Evolutionary conservation across 1,140 invertebrate species (phyloP).

Genomic region (Hypothenemus hampei): DNA sequence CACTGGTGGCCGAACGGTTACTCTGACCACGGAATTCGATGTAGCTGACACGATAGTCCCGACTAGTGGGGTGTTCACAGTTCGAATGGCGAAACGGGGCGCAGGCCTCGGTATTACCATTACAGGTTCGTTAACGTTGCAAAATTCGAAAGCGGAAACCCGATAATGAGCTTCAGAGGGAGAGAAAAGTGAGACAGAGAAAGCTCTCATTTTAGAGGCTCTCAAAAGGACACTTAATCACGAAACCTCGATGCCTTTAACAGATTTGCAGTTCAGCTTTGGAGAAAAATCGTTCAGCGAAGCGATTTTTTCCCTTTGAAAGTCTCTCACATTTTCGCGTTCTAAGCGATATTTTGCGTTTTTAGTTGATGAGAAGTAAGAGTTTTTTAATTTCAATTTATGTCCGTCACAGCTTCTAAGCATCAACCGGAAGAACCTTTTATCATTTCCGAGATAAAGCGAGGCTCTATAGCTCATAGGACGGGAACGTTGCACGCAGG

Average conservation of each 20-base stretch:
- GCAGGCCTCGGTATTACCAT: constrained; percentile 82
- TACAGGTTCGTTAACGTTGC: no score
- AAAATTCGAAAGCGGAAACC: not conserved
- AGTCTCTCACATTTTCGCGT: not conserved
- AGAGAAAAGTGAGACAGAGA: not conserved
- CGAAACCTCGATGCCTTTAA: constrained; percentile 6
- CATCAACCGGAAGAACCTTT: constrained; percentile 57
- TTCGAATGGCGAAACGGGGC: constrained; percentile 77
- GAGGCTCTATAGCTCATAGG: constrained; percentile 85
- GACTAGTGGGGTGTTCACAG: constrained; percentile 82
- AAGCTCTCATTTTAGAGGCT: not conserved
- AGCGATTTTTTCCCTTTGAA: constrained; percentile 2
- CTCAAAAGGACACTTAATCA: constrained; percentile 11
- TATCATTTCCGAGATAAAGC: constrained; percentile 78
- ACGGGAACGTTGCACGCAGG: constrained; percentile 81
- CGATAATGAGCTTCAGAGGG: not conserved
- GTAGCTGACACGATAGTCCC: constrained; percentile 90
- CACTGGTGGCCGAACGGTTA: constrained; percentile 45
- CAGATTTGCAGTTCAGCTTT: constrained; percentile 4
- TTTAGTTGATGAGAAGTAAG: not conserved
- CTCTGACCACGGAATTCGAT: constrained; percentile 80
- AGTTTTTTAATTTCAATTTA: no score
- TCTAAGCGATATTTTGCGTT: not conserved
- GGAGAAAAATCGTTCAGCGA: constrained; percentile 1
- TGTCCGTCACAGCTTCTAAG: constrained; percentile 40